A percentile compares a stretch with the other conserved stretches of the same genome.
phyloP scores from a whole-genome alignment of 2,113 vertebrate species.

The Catharus fuscescens region DNA sequence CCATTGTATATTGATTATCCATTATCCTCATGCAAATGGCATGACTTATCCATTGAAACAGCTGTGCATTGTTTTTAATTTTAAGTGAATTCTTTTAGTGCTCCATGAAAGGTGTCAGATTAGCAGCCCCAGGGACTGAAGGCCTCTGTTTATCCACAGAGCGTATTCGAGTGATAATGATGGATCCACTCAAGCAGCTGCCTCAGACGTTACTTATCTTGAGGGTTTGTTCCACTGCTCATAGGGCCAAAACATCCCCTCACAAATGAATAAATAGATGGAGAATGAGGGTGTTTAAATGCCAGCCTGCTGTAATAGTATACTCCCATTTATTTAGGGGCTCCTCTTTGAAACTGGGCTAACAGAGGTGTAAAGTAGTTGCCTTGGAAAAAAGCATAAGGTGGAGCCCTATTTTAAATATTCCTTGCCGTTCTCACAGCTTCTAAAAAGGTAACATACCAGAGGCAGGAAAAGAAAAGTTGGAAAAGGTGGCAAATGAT shows the following conservation, averaged over 20 bases:
- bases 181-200: constrained; percentile 43
- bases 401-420: neutral
- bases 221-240: constrained; percentile 1
- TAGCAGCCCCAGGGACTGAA: constrained; percentile 40
- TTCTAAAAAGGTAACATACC: neutral
- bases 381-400: neutral
- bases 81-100: constrained; percentile 63
- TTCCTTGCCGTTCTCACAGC: neutral
- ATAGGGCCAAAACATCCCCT: neutral
- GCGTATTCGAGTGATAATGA: neutral
- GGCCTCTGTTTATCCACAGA: constrained; percentile 53
- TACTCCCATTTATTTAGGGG: neutral
- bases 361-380: neutral
- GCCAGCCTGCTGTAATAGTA: neutral
- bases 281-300: neutral
- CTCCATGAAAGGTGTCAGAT: constrained; percentile 64
- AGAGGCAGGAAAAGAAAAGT: neutral
- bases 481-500: neutral
- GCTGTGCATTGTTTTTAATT: constrained; percentile 66
- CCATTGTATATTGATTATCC: constrained; percentile 60
- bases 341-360: neutral
- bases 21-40: constrained; percentile 64
- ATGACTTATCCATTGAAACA: constrained; percentile 65
- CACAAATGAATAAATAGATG: neutral
- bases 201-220: constrained; percentile 18